Evolutionary conservation across 2,888 invertebrate species (phyloP).

Genomic region (Perizoma affinitatum): DNA sequence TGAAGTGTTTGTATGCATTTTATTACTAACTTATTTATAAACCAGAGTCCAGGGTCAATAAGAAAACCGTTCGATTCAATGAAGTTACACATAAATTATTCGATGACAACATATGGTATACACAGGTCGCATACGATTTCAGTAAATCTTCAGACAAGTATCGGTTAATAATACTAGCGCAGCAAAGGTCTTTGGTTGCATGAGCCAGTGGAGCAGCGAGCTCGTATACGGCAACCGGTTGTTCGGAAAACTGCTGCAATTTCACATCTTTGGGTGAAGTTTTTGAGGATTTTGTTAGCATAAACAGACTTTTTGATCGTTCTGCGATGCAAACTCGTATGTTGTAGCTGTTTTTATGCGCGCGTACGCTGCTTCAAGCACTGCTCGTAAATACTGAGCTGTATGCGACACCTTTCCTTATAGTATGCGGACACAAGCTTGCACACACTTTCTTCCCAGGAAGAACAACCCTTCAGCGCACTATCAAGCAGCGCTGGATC

Average conservation of each 20-base stretch:
- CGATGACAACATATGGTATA: not conserved
- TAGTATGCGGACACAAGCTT: constrained; percentile 43
- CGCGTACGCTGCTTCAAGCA: constrained; percentile 50
- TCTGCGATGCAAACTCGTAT: constrained; percentile 33
- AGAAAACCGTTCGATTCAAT: too few species aligned
- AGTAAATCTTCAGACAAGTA: constrained; percentile 46
- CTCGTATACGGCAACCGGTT: constrained; percentile 43
- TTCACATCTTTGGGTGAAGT: not conserved
- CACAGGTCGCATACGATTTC: constrained; percentile 45
- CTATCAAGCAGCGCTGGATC: constrained; percentile 22
- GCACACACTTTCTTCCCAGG: constrained; percentile 42
- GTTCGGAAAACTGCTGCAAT: constrained; percentile 42
- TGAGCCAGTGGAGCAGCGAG: constrained; percentile 43
- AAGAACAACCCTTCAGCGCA: constrained; percentile 10
- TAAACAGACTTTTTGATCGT: constrained; percentile 48
- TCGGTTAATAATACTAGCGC: constrained; percentile 50
- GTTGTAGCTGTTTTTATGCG: constrained; percentile 42
- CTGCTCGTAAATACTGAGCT: constrained; percentile 50
- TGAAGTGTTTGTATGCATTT: too few species aligned
- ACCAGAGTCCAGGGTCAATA: too few species aligned
- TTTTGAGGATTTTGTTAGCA: constrained; percentile 37
- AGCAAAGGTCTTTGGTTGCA: constrained; percentile 44
- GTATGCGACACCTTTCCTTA: constrained; percentile 49
- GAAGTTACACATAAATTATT: too few species aligned
- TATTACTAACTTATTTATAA: too few species aligned